These are phyloP conservation scores for Acleris sparsana DNA, from an alignment of 2,888 invertebrate species.

Conservation along the genomic window DNA sequence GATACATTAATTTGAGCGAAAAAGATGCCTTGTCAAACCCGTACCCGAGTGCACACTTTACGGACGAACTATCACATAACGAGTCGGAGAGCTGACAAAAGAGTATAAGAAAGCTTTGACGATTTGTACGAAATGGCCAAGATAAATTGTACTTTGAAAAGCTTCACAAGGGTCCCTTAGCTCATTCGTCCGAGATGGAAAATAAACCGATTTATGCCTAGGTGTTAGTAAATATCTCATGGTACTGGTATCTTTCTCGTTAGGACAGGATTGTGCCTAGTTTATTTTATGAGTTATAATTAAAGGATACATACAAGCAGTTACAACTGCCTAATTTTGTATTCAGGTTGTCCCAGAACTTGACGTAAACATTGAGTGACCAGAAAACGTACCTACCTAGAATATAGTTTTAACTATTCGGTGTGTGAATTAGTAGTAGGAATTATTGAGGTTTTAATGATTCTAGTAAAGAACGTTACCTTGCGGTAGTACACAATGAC, in stretches of 20 bases:
- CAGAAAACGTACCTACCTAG: too few relatives aligned
- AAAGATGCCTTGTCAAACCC: slow-evolving; percentile 1
- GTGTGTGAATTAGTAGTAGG: too few relatives aligned
- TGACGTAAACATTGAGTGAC: too few relatives aligned
- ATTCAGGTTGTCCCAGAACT: too few relatives aligned
- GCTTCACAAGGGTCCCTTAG: slow-evolving; percentile 49
- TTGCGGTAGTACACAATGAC: too few relatives aligned
- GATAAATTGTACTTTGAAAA: slow-evolving; percentile 62
- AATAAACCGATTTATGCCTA: neutral
- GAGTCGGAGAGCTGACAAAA: slow-evolving; percentile 64
- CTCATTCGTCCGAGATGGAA: slow-evolving; percentile 42
- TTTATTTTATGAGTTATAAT: too few relatives aligned
- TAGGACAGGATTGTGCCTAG: neutral
- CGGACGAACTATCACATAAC: slow-evolving; percentile 57
- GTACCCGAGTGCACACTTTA: slow-evolving; percentile 53
- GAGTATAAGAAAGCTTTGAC: slow-evolving; percentile 55
- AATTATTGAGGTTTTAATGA: too few relatives aligned
- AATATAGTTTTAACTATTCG: too few relatives aligned
- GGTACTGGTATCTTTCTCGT: neutral
- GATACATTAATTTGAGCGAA: neutral
- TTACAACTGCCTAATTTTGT: too few relatives aligned
- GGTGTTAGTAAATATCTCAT: too few relatives aligned
- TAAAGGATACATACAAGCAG: too few relatives aligned
- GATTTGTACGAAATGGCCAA: slow-evolving; percentile 64
- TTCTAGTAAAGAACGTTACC: too few relatives aligned